Evolutionary conservation across 1,140 invertebrate genomes (phyloP), one percentile per base, ranked within the genome.

Genomic region (Radopholus similis): DNA sequence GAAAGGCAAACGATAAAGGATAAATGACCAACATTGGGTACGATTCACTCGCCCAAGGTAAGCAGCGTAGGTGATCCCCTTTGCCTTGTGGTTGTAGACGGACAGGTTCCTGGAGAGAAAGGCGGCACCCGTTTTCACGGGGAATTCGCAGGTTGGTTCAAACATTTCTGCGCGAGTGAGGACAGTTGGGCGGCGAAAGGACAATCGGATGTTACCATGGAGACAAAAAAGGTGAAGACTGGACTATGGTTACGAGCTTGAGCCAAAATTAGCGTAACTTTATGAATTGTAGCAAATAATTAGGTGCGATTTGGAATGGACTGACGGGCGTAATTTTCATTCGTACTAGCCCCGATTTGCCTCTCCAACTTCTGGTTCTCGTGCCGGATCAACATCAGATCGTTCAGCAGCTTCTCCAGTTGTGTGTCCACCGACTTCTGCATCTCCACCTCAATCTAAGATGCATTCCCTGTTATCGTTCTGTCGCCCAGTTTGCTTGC

Each of bases 341-440:
- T n/a, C n/a, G n/a, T n/a, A n/a, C n/a, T n/a, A 47, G 44, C 6
- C n/a, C 1, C 44, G 26, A 51, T 26, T 21, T 28, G 21, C n/a
- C 30, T 51, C 34, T 64, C 62, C 35, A 70, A 32, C 35, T 70
- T 53, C 6, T 38, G 51, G 55, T 70, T 70, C 21, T 70, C 68
- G 37, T 62, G 58, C 8, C 53, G 32, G 28, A 70, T 62, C 1
- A 55, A 3, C 68, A 70, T 57, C 26, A 70, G 51, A 63, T 70
- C 68, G 53, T 72, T 37, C 15, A 70, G 35, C n/a, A 70, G 28
- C 28, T 56, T 72, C 32, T 70, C 68, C 57, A 70, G 35, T n/a
- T 70, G 68, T 15, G 28, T 26, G 49, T 70, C 68, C 6, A 71
- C 68, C 37, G 42, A 35, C 44, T 70, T 70, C 58, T 71, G 66